Conservation (phyloP, 2,113 vertebrate species). For the Engystomops pustulosus region DNA sequence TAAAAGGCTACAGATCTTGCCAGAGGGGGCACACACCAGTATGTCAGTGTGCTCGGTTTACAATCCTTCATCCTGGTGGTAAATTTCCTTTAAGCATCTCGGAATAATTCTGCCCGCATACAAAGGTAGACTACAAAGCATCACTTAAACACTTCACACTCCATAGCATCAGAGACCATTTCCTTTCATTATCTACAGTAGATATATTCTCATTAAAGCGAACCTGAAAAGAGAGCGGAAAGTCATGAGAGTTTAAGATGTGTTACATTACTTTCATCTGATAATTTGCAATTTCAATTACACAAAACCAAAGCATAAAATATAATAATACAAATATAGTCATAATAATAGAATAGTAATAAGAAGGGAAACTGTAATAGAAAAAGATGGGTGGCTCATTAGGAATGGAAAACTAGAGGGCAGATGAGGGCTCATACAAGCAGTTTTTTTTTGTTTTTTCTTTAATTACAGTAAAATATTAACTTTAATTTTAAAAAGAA, state of each 20-base stretch:
- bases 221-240: not conserved
- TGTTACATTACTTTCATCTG: not conserved
- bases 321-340: not conserved
- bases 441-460: too few relatives aligned
- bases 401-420: not conserved
- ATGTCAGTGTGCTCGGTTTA: too few relatives aligned
- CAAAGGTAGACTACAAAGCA: not conserved
- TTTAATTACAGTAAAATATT: not conserved
- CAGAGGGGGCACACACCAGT: too few relatives aligned
- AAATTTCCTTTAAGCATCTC: not conserved
- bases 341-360: not conserved
- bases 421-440: too few relatives aligned
- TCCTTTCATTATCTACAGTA: not conserved
- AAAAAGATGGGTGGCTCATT: not conserved
- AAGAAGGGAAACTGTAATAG: too few relatives aligned
- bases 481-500: not conserved
- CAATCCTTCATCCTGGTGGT: too few relatives aligned
- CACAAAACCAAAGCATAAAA: not conserved
- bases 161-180: not conserved
- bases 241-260: not conserved
- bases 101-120: not conserved
- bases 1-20: too few relatives aligned
- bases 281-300: not conserved
- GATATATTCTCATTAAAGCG: constrained; percentile 20
- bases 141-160: not conserved